Evolutionary conservation across 2,113 vertebrate species (phyloP).

Genomic region (Lutjanus erythropterus): DNA sequence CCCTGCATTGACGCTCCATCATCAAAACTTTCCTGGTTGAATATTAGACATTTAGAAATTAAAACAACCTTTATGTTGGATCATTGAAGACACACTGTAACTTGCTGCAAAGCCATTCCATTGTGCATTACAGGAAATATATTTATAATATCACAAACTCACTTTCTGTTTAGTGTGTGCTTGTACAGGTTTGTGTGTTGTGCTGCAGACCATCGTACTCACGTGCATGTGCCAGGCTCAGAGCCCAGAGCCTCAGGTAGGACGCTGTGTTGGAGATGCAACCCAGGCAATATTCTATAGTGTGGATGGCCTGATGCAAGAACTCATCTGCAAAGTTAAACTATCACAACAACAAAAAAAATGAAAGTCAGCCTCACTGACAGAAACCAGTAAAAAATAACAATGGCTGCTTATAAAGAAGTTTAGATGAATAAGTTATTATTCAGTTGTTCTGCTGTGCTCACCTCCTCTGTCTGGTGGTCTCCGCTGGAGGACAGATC

Average conservation of each 20-base stretch:
- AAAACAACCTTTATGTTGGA: too few species aligned
- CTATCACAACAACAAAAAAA: conserved; percentile 77
- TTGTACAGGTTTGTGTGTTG: background rate
- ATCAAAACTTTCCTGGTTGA: too few species aligned
- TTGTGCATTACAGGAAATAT: too few species aligned
- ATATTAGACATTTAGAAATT: too few species aligned
- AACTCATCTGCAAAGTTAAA: conserved; percentile 91
- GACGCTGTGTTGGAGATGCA: conserved; percentile 98
- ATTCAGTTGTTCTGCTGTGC: background rate
- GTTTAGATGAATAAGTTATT: background rate
- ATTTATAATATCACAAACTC: background rate
- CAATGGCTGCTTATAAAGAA: background rate
- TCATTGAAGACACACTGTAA: too few species aligned
- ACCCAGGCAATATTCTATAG: conserved; percentile 96
- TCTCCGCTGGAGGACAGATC: conserved; percentile 85
- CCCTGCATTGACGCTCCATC: too few species aligned
- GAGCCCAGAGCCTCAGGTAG: conserved; percentile 96
- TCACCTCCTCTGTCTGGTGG: conserved; percentile 87
- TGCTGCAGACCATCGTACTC: conserved; percentile 78
- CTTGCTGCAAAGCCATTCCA: too few species aligned
- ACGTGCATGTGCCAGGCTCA: conserved; percentile 98
- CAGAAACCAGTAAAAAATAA: background rate
- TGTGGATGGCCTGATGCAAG: conserved; percentile 94
- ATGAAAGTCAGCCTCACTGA: background rate
- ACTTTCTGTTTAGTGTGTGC: background rate